Percentiles rank a stretch among this genome's conserved stretches.
These are phyloP conservation scores for Beroe ovata DNA, from an alignment of 37 sponge, comb jelly and placozoan genomes.

Conservation along the genomic window DNA sequence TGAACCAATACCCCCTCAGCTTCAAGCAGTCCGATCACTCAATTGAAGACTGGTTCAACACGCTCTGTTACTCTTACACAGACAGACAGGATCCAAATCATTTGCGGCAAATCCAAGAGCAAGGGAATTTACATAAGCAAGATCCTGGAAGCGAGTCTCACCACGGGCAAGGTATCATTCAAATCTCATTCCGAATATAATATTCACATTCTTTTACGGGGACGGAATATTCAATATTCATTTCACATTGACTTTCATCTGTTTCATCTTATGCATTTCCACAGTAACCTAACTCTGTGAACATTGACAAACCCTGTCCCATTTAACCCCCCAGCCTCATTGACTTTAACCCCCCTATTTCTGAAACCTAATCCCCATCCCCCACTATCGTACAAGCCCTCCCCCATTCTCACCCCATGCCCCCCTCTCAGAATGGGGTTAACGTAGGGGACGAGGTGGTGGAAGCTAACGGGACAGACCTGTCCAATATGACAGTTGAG, in stretches of 20 bases:
- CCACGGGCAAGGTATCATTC: conserved; percentile 5
- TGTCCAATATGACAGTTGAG: not conserved
- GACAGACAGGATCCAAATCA: not conserved
- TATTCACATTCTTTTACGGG: too few species aligned
- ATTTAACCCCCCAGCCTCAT: not conserved
- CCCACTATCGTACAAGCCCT: too few species aligned
- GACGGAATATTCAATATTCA: too few species aligned
- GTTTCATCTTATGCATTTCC: too few species aligned
- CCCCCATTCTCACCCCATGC: not conserved
- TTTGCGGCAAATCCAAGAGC: conserved; percentile 14
- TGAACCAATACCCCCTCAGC: not conserved
- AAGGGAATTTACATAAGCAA: conserved; percentile 31
- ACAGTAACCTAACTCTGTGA: too few species aligned
- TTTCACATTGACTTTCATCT: too few species aligned
- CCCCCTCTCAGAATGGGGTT: not conserved
- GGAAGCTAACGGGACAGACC: conserved; percentile 25
- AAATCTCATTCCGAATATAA: too few species aligned
- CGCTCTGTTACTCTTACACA: not conserved
- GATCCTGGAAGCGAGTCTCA: not conserved
- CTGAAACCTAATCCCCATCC: too few species aligned
- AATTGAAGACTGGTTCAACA: conserved; percentile 7
- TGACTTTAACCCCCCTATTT: too few species aligned
- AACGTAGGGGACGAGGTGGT: conserved; percentile 44
- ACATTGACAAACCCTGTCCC: not conserved
- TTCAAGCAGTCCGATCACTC: not conserved